Conservation (phyloP, 2,888 invertebrate genomes). For the Cactoblastis cactorum region DNA sequence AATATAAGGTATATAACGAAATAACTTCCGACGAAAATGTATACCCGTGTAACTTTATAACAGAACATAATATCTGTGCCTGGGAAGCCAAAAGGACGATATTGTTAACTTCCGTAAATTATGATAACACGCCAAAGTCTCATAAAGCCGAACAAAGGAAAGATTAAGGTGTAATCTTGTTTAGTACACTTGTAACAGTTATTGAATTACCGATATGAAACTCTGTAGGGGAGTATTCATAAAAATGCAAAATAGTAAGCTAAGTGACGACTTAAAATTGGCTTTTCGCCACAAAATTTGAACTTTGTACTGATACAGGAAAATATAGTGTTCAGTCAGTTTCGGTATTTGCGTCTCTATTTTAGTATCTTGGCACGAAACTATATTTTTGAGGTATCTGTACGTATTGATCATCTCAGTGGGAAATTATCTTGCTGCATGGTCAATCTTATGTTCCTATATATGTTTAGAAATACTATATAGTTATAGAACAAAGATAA, state of each 20-base stretch:
- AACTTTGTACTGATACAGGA: constrained; percentile 73
- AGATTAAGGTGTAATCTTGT: constrained; percentile 14
- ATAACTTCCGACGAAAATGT: too few relatives aligned
- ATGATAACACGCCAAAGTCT: constrained; percentile 12
- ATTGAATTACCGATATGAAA: constrained; percentile 11
- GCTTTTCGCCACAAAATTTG: constrained; percentile 61
- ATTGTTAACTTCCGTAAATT: constrained; percentile 8
- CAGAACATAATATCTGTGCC: too few relatives aligned
- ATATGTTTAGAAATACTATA: too few relatives aligned
- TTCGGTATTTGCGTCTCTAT: constrained; percentile 62
- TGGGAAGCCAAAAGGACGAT: background rate
- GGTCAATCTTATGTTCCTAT: too few relatives aligned
- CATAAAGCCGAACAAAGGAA: constrained; percentile 12
- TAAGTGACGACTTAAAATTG: constrained; percentile 42
- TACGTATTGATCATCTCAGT: background rate
- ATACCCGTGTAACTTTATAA: too few relatives aligned
- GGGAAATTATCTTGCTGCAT: constrained; percentile 10
- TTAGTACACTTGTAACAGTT: constrained; percentile 12
- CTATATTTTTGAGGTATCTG: constrained; percentile 3
- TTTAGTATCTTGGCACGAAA: constrained; percentile 56
- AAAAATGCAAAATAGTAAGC: constrained; percentile 12
- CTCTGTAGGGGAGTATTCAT: background rate
- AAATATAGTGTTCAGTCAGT: constrained; percentile 57
- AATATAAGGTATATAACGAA: too few relatives aligned
- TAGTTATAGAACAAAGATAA: too few relatives aligned